Evolutionary conservation across 2,888 invertebrate genomes (phyloP).

Genomic region (Camponotus fellah): DNA sequence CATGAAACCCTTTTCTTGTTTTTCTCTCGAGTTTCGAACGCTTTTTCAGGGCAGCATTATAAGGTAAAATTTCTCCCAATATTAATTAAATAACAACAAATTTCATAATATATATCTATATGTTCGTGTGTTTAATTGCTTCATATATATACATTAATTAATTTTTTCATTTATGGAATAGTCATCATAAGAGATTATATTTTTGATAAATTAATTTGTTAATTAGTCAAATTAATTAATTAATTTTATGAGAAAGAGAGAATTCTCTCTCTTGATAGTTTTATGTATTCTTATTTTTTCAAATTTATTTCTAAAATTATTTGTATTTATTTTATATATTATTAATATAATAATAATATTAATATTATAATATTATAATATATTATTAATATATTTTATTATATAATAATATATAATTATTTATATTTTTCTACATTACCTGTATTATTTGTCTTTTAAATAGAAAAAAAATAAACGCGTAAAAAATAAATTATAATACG

Average conservation of each 20-base stretch:
- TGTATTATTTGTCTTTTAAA: not conserved
- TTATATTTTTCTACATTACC: not conserved
- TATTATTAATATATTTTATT: constrained; percentile 7
- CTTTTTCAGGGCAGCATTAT: constrained; percentile 66
- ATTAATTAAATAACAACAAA: constrained; percentile 6
- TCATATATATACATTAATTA: not conserved
- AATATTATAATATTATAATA: not conserved
- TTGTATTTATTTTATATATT: not conserved
- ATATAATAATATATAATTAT: not conserved
- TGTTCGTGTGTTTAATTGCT: not conserved
- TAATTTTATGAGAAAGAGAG: not conserved
- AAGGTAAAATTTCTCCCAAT: constrained; percentile 16
- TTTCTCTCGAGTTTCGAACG: constrained; percentile 63
- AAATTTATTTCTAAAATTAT: not conserved
- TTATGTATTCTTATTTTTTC: not conserved
- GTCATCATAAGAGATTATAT: not conserved
- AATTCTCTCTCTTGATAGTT: not conserved
- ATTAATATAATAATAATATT: not conserved
- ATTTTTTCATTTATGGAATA: not conserved
- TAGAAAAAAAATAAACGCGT: not conserved
- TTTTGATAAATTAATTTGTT: not conserved
- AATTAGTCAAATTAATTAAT: not conserved
- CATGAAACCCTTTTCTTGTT: constrained; percentile 71
- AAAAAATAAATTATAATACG: not conserved
- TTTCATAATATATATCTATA: not conserved